A percentile compares a stretch with the other conserved stretches of the same genome.
Conservation (phyloP, 2,113 vertebrate species). For the Lagenorhynchus albirostris region DNA sequence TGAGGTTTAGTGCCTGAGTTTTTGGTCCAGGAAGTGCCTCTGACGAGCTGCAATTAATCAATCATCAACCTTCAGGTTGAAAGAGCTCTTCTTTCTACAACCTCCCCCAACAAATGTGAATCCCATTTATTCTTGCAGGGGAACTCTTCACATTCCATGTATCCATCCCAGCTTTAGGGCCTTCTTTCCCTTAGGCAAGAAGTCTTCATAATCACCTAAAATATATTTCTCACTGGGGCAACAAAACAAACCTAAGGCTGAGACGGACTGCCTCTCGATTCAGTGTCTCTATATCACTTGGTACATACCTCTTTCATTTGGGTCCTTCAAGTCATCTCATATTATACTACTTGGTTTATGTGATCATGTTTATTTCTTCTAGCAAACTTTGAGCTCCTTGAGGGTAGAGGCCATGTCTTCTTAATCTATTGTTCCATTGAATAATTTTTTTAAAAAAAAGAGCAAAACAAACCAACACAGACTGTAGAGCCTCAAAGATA, state of each 20-base stretch:
- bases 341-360: background rate
- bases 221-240: background rate
- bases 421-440: background rate
- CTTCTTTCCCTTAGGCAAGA: background rate
- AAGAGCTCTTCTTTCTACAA: background rate
- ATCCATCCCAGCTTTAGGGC: background rate
- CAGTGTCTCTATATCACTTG: background rate
- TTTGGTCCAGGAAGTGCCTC: background rate
- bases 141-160: background rate
- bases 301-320: background rate
- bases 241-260: background rate
- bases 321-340: background rate
- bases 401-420: background rate
- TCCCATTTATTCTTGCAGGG: background rate
- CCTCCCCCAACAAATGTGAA: background rate
- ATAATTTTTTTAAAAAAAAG: background rate
- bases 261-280: rapidly evolving
- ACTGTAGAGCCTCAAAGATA: background rate
- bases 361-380: background rate
- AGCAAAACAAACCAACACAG: background rate
- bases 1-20: background rate
- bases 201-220: background rate
- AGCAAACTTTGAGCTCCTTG: background rate
- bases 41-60: background rate
- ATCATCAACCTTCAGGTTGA: background rate